Evolutionary conservation across 2,113 vertebrate species (phyloP), one percentile per base, ranked within the genome.

Genomic region (Ramphastos sulfuratus): DNA sequence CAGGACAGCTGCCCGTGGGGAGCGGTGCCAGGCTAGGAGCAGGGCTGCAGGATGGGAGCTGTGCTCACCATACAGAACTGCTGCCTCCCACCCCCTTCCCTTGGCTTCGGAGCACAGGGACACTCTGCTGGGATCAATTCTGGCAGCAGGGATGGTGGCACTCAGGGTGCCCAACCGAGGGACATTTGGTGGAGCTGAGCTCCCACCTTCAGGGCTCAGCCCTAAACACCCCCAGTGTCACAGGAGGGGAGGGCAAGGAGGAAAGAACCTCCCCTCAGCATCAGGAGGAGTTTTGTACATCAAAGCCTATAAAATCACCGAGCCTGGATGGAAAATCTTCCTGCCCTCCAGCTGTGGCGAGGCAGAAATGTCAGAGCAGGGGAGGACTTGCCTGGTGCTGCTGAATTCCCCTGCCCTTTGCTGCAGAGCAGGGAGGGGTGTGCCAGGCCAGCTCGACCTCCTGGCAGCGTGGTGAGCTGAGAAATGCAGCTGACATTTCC

Each of bases 401-500:
- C 39, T 59, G 21, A 63, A 37, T 60, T 24, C 82, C 55, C 66
- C 56, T 87, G 81, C 81, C 84, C 64, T 73, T 67, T 82, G 37
- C 50, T 8, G 15, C 82, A 5, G 8, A 8, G 25, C 8, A 0
- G 85, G 23, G 50, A 23, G 23, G 50, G 24, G 12, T 67, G 37
- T 82, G 65, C 37, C 18, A 12, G 78, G 39, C 30, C 4, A 44
- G 75, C 72, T 59, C 61, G 12, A 31, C 72, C 91, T 76, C 75
- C 37, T 27, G 15, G 60, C 77, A 21, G 4, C 23, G 5, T 14
- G 0, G 70, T 61, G 8, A 82, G 84, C 87, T 58, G 82, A 54
- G 82, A 71, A 89, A 79, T 59, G 80, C 90, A 77, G 52, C 52
- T 91, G 94, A 91, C 75, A 52, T 96, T 96, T 94, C 25, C 92